Percentiles rank a stretch among this genome's conserved stretches.
Conservation (phyloP, 2,113 vertebrate species). For the Cololabis saira region DNA sequence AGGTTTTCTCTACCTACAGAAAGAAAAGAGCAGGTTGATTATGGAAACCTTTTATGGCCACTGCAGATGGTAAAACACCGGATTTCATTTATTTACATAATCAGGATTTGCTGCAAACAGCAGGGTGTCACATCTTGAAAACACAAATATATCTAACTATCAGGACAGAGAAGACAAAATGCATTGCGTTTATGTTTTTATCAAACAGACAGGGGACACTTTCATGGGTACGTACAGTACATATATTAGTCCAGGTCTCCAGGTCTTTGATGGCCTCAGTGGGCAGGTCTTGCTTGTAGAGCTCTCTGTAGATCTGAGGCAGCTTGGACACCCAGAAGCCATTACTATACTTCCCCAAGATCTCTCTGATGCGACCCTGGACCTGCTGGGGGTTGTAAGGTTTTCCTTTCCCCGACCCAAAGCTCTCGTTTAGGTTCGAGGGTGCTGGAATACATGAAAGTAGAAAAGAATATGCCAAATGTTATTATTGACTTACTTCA, state of each 20-base stretch:
- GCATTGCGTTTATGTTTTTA: too few relatives aligned
- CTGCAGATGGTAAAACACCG: too few relatives aligned
- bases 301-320: conserved; percentile 89
- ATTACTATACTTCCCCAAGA: conserved; percentile 86
- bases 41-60: neutral
- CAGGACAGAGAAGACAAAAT: too few relatives aligned
- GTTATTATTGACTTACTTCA: too few relatives aligned
- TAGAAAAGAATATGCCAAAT: too few relatives aligned
- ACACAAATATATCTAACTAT: too few relatives aligned
- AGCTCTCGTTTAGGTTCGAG: conserved; percentile 66
- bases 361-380: conserved; percentile 86
- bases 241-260: conserved; percentile 90
- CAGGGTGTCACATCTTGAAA: too few relatives aligned
- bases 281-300: conserved; percentile 88
- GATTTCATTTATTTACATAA: too few relatives aligned
- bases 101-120: too few relatives aligned
- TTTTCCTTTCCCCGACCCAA: conserved; percentile 51
- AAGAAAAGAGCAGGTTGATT: neutral
- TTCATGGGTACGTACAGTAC: conserved; percentile 80
- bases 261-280: conserved; percentile 84
- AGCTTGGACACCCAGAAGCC: conserved; percentile 91
- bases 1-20: conserved; percentile 88
- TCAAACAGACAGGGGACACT: too few relatives aligned
- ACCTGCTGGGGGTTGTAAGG: conserved; percentile 80
- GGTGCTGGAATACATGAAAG: conserved; percentile 53